phyloP scores from a whole-genome alignment of 2,888 invertebrate species.

The Lamproptera curius region DNA sequence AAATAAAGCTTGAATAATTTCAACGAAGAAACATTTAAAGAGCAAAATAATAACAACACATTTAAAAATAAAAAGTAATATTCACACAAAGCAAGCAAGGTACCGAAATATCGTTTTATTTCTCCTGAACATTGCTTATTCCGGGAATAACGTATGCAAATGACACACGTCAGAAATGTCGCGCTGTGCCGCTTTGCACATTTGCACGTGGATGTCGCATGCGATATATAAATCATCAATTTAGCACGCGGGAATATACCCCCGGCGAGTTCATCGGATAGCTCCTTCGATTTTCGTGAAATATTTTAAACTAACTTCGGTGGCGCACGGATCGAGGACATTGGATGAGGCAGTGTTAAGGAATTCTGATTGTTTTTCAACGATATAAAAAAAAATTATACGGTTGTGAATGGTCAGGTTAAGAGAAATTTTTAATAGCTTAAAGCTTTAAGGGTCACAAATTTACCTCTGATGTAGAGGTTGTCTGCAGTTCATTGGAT shows the following conservation, averaged over 20 bases:
- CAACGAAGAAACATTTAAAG: too few relatives aligned
- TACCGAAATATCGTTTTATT: conserved; percentile 4
- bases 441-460: too few relatives aligned
- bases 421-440: too few relatives aligned
- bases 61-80: background rate
- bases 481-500: too few relatives aligned
- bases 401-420: too few relatives aligned
- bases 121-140: conserved; percentile 15
- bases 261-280: conserved; percentile 49
- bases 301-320: conserved; percentile 40
- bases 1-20: too few relatives aligned
- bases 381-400: too few relatives aligned
- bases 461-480: too few relatives aligned
- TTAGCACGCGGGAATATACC: conserved; percentile 52
- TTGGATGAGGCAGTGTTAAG: too few relatives aligned
- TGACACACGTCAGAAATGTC: conserved; percentile 22
- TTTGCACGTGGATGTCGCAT: conserved; percentile 39
- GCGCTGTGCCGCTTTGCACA: conserved; percentile 27
- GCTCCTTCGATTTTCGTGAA: conserved; percentile 53
- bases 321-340: conserved; percentile 18
- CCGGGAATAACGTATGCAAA: conserved; percentile 21
- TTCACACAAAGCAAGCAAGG: background rate
- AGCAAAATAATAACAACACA: background rate
- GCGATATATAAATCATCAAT: conserved; percentile 63
- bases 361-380: too few relatives aligned